Evolutionary conservation across 2,888 invertebrate species (phyloP), one percentile per base, ranked within the genome.

Genomic region (Ophonus ardosiacus): DNA sequence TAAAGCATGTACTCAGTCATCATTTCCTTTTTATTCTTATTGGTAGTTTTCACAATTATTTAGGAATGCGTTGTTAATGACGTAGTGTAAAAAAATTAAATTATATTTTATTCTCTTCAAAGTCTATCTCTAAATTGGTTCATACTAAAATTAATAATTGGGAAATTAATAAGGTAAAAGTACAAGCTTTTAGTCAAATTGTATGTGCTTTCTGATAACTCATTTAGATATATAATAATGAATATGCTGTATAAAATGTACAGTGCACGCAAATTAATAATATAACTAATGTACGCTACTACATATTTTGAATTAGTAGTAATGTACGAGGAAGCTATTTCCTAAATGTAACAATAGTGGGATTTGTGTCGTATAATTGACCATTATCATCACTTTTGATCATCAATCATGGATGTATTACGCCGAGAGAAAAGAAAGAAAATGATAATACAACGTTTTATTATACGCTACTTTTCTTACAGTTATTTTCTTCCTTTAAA

Each of bases 321-420:
- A 13, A 63, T 63, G 18, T 17, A 61, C 18, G 18, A 18, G 24
- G 63, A 21, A 24, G 13, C 59, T 24, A 7, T 24, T 63, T 63
- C 13, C 31, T 24, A 63, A 63, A 63, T 63, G 63, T 21, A 21
- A 24, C 63, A 63, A 17, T 59, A 10, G 59, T 59, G 0, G 18
- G 15, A 24, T 10, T 63, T 71, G 13, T 31, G 13, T 71, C 21
- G 18, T 15, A 40, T 71, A 43, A 57, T 8, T 81, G 81, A 63
- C 61, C 81, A 81, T 43, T 63, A 81, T 81, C 51, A 21, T 65
- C 51, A 38, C 43, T 43, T 65, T 1, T 80, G 59, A 80, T 38
- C 81, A 81, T 81, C 51, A 81, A 81, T 81, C 81, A 81, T 63
- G 18, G 38, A 24, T 38, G 40, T 18, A 81, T 65, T 81, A 65